Conservation (phyloP, 2,888 invertebrate species). For the Amphipyra berbera region DNA sequence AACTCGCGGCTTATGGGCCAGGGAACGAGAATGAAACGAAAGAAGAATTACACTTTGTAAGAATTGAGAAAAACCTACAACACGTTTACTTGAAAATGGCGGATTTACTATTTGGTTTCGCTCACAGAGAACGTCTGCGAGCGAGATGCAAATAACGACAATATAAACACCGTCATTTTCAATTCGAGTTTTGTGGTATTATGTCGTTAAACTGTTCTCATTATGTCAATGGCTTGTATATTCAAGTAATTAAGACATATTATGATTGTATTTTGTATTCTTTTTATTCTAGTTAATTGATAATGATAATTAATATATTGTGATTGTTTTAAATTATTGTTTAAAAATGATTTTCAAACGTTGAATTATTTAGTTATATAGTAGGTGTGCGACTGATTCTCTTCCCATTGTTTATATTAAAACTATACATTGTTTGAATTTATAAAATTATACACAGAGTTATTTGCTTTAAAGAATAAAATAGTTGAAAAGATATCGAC, state of each 20-base stretch:
- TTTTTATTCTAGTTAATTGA: slow-evolving; percentile 2
- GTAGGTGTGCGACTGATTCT: slow-evolving; percentile 22
- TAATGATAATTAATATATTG: slow-evolving; percentile 22
- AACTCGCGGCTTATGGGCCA: not conserved
- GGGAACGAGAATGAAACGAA: not conserved
- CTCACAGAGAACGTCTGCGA: too few species aligned
- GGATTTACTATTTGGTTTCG: too few species aligned
- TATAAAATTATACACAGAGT: not conserved
- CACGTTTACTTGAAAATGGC: too few species aligned
- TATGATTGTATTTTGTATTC: slow-evolving; percentile 18
- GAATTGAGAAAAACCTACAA: too few species aligned
- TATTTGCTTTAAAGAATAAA: not conserved
- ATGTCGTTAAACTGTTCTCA: slow-evolving; percentile 9
- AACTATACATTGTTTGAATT: slow-evolving; percentile 5
- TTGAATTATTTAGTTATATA: slow-evolving; percentile 18
- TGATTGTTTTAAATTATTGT: slow-evolving; percentile 25
- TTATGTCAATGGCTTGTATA: slow-evolving; percentile 1
- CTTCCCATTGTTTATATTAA: not conserved
- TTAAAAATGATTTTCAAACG: slow-evolving; percentile 1
- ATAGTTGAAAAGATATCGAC: not conserved
- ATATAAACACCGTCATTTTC: too few species aligned
- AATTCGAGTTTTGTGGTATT: not conserved
- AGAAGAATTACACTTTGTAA: too few species aligned
- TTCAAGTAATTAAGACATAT: not conserved
- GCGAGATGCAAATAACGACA: too few species aligned